Conservation (phyloP, 2,113 vertebrate species). For the Tychaedon coryphoeus region DNA sequence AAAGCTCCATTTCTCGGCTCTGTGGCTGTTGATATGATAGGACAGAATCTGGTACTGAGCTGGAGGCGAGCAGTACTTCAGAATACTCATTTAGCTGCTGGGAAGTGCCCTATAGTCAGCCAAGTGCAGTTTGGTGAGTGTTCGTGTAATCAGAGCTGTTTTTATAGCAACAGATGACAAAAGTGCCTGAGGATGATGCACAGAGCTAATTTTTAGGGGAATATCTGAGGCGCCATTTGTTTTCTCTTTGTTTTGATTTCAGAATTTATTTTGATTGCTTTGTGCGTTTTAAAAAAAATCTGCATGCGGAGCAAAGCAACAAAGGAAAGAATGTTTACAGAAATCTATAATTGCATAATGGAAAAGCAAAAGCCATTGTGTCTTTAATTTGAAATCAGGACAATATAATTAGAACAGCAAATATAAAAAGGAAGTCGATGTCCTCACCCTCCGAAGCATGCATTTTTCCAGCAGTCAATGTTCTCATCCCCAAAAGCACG, state of each 20-base stretch:
- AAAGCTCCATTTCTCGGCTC: conserved; percentile 17
- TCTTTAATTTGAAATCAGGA: conserved; percentile 31
- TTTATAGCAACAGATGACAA: conserved; percentile 52
- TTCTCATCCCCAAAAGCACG: neutral
- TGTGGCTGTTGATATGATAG: conserved; percentile 19
- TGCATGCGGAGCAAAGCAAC: neutral
- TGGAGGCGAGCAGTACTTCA: conserved; percentile 1
- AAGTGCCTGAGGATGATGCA: conserved; percentile 17
- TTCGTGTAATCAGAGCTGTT: conserved; percentile 11
- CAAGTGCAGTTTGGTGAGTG: conserved; percentile 18
- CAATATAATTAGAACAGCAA: conserved; percentile 40
- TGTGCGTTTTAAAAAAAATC: neutral
- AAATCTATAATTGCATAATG: conserved; percentile 35
- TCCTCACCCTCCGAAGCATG: conserved; percentile 13
- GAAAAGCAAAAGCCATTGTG: conserved; percentile 50
- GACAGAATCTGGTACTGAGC: conserved; percentile 49
- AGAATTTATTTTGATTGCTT: conserved; percentile 33
- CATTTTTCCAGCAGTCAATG: conserved; percentile 29
- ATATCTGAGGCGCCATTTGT: conserved; percentile 18
- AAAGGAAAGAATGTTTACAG: conserved; percentile 41
- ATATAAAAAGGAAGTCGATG: conserved; percentile 35
- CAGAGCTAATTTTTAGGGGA: conserved; percentile 14
- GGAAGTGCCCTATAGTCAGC: conserved; percentile 33
- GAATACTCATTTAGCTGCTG: conserved; percentile 51
- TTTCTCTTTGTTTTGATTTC: conserved; percentile 40